Conservation (phyloP, 2,888 invertebrate genomes). For the Spilosoma lubricipeda region DNA sequence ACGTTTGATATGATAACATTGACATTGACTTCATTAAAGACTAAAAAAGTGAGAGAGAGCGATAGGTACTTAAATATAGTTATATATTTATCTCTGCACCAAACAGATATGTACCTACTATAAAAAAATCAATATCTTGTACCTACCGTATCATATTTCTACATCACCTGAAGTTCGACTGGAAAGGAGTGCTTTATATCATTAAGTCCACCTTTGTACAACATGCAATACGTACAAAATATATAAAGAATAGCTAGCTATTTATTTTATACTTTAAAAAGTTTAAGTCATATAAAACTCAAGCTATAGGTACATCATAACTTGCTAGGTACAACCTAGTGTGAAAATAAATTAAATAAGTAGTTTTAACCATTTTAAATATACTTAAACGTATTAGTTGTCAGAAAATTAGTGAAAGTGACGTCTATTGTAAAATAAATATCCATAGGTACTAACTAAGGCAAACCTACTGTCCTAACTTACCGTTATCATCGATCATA, state of each 20-base stretch:
- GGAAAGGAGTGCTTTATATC: too few species aligned
- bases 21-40: constrained; percentile 7
- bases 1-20: constrained; percentile 17
- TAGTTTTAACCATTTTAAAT: neutral
- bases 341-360: neutral
- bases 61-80: neutral
- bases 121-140: too few species aligned
- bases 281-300: too few species aligned
- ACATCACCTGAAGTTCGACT: too few species aligned
- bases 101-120: neutral
- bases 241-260: too few species aligned
- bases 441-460: too few species aligned
- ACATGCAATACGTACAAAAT: too few species aligned
- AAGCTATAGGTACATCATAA: too few species aligned
- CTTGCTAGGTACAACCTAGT: neutral
- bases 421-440: neutral
- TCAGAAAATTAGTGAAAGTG: neutral
- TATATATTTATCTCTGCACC: too few species aligned
- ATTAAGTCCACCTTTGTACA: too few species aligned
- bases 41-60: neutral
- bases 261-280: too few species aligned
- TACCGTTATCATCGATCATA: neutral
- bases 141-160: too few species aligned
- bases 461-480: neutral
- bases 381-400: neutral